Conservation (phyloP, 2,888 invertebrate species). For the Caenorhabditis angaria region DNA sequence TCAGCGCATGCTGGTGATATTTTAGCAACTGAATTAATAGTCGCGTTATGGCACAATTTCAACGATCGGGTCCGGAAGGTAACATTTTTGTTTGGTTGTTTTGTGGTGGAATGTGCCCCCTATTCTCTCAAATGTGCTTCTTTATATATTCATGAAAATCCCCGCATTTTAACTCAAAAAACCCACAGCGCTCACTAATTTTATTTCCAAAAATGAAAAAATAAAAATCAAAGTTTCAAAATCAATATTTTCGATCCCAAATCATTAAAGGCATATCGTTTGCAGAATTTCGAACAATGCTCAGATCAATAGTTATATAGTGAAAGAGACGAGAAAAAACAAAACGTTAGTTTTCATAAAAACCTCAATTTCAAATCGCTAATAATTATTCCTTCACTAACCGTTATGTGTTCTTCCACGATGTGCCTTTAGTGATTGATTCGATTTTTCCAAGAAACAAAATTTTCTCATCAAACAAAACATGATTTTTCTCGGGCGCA, state of each 20-base stretch:
- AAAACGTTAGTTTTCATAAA: constrained; percentile 11
- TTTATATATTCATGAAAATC: not conserved
- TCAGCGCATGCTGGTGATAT: constrained; percentile 73
- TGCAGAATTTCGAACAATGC: constrained; percentile 46
- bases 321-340: no score
- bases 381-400: constrained; percentile 33
- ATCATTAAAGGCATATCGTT: constrained; percentile 45
- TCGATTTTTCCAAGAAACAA: not conserved
- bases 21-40: constrained; percentile 72
- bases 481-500: constrained; percentile 1
- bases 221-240: not conserved
- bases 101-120: constrained; percentile 16
- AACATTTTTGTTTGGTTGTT: constrained; percentile 23
- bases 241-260: constrained; percentile 1
- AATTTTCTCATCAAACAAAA: not conserved
- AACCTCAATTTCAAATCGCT: constrained; percentile 28
- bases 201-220: not conserved
- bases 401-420: constrained; percentile 42
- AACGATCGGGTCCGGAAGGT: constrained; percentile 72
- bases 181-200: no score
- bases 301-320: constrained; percentile 46
- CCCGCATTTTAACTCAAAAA: no score
- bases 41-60: constrained; percentile 72
- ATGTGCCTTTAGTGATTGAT: constrained; percentile 48
- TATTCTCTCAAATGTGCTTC: constrained; percentile 16